Evolutionary conservation across 2,113 vertebrate species (phyloP).

Genomic region (Bambusicola thoracicus): DNA sequence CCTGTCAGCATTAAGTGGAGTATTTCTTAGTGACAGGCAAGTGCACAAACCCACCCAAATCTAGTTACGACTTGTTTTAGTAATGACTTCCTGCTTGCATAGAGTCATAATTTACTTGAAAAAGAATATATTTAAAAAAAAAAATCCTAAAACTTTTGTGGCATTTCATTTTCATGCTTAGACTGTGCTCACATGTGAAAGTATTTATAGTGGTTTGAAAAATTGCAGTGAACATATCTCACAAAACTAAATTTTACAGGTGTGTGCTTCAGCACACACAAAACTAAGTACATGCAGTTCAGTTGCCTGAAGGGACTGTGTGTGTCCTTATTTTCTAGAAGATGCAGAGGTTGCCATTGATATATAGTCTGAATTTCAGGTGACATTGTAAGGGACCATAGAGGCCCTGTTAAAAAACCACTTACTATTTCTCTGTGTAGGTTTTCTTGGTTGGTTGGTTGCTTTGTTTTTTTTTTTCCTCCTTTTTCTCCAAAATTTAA

Average conservation of each 20-base stretch:
- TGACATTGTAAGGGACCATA: background rate
- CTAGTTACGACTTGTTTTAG: constrained; percentile 17
- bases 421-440: background rate
- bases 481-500: background rate
- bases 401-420: background rate
- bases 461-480: too few relatives aligned
- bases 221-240: background rate
- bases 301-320: background rate
- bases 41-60: background rate
- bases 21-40: background rate
- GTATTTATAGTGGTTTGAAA: background rate
- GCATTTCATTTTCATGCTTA: background rate
- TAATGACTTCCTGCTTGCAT: background rate
- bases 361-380: too few relatives aligned
- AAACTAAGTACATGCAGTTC: background rate
- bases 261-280: background rate
- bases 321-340: background rate
- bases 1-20: background rate
- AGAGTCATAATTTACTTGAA: background rate
- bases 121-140: background rate
- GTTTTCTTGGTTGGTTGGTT: background rate
- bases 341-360: background rate
- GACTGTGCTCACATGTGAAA: background rate
- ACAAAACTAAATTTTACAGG: background rate
- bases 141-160: background rate